Conservation (phyloP, 2,888 invertebrate species). For the Anagyrus pseudococci region DNA sequence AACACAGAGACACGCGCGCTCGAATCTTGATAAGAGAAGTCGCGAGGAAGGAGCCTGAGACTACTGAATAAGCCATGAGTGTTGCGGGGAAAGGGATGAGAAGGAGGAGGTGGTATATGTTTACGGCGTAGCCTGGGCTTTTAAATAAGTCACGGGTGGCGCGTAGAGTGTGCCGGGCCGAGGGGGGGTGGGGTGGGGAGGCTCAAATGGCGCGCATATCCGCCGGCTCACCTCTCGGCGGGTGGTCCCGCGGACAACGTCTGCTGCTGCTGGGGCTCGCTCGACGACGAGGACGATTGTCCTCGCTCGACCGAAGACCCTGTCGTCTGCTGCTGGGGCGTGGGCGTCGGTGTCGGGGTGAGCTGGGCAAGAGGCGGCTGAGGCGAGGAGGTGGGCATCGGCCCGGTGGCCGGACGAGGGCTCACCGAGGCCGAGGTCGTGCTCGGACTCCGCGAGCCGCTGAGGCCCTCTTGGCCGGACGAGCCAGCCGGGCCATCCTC, state of each 20-base stretch:
- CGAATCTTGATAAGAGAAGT: not conserved
- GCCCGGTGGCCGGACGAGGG: constrained; percentile 63
- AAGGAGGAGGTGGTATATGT: constrained; percentile 49
- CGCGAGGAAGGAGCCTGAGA: constrained; percentile 39
- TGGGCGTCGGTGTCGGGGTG: constrained; percentile 58
- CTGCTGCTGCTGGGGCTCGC: constrained; percentile 10
- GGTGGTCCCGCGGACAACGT: constrained; percentile 48
- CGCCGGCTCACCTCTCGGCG: constrained; percentile 53
- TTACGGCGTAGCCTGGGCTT: constrained; percentile 52
- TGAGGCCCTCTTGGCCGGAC: constrained; percentile 41
- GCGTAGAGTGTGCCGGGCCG: constrained; percentile 37
- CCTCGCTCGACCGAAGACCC: constrained; percentile 35
- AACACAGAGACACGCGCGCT: not conserved
- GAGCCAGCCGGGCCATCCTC: constrained; percentile 22
- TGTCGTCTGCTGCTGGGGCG: constrained; percentile 35
- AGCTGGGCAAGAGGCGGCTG: constrained; percentile 40
- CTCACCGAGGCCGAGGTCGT: constrained; percentile 60
- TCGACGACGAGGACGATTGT: constrained; percentile 12
- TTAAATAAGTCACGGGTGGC: constrained; percentile 50
- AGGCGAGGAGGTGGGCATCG: constrained; percentile 67
- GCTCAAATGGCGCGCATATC: constrained; percentile 60
- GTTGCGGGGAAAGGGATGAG: not conserved
- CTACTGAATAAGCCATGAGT: constrained; percentile 59
- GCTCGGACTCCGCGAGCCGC: constrained; percentile 57
- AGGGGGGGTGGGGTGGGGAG: constrained; percentile 40